These are phyloP conservation scores for Hydrozoanthus gracilis DNA, from an alignment of 92 coral and sea anemone genomes.

Conservation along the genomic window DNA sequence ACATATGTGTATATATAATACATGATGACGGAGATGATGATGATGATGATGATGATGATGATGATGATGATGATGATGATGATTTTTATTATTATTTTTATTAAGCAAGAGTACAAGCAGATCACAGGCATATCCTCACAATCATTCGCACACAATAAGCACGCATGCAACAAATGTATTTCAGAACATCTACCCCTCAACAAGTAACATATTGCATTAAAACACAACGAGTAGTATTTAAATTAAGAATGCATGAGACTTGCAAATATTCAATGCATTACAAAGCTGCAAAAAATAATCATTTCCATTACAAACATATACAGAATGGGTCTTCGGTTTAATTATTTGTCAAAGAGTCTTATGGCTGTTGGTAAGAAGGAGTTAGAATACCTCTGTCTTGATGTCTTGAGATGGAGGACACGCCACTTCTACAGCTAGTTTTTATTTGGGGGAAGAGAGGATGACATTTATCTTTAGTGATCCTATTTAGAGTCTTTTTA, in stretches of 20 bases:
- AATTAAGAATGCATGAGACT: constrained; percentile 22
- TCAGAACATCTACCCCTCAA: constrained; percentile 11
- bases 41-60: background rate
- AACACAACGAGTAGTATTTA: background rate
- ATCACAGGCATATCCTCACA: background rate
- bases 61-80: background rate
- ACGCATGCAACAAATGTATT: constrained; percentile 22
- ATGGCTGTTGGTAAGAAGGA: constrained; percentile 23
- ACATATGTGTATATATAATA: background rate
- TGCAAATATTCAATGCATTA: background rate
- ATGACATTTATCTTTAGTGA: constrained; percentile 16
- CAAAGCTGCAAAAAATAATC: constrained; percentile 15
- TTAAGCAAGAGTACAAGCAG: background rate
- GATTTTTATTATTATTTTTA: too few species aligned
- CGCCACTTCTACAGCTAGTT: constrained; percentile 27
- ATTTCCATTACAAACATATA: constrained; percentile 16
- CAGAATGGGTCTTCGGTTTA: constrained; percentile 22
- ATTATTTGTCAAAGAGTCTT: constrained; percentile 20
- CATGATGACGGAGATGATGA: background rate
- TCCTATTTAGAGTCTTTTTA: constrained; percentile 16
- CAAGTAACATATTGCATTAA: constrained; percentile 13
- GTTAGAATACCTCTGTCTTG: constrained; percentile 17
- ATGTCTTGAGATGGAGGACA: constrained; percentile 13
- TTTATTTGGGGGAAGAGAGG: constrained; percentile 21
- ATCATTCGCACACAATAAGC: background rate